phyloP scores from a whole-genome alignment of 2,113 vertebrate species.

The Aphyosemion australe region DNA sequence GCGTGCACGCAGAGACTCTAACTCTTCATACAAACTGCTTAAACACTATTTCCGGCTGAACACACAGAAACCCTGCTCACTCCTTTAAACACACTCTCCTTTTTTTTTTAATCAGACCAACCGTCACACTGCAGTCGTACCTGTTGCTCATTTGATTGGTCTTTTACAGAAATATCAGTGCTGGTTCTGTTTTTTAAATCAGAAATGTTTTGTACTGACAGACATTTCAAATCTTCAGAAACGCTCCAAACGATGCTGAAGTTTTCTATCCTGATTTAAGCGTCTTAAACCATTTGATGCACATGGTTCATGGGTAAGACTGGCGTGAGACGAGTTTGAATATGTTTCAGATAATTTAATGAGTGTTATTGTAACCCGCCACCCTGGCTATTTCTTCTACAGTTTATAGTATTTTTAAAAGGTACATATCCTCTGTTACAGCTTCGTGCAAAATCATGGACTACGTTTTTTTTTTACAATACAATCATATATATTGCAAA shows the following conservation, averaged over 20 bases:
- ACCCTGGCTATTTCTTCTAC: neutral
- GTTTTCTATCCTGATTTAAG: neutral
- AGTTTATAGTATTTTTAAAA: slow-evolving; percentile 27
- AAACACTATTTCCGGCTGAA: slow-evolving; percentile 61
- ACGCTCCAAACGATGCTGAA: neutral
- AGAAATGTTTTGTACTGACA: neutral
- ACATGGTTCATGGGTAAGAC: slow-evolving; percentile 41
- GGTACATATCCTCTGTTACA: slow-evolving; percentile 42
- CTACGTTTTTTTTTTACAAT: slow-evolving; percentile 19
- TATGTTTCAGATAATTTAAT: slow-evolving; percentile 34
- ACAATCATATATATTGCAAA: slow-evolving; percentile 6
- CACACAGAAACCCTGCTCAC: slow-evolving; percentile 23
- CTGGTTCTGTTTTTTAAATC: neutral
- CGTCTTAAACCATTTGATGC: neutral
- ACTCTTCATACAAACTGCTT: slow-evolving; percentile 40
- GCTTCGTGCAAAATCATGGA: slow-evolving; percentile 24
- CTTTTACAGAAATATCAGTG: neutral
- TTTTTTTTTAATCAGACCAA: slow-evolving; percentile 60
- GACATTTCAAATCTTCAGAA: neutral
- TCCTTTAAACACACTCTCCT: slow-evolving; percentile 33
- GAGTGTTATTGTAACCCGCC: slow-evolving; percentile 56
- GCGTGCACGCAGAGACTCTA: slow-evolving; percentile 58
- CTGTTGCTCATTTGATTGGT: slow-evolving; percentile 30
- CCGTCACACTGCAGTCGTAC: slow-evolving; percentile 62
- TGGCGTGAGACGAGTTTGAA: slow-evolving; percentile 64